These are phyloP conservation scores for Sinocyclocheilus anshuiensis DNA, from an alignment of 2,113 vertebrate species.

Conservation along the genomic window DNA sequence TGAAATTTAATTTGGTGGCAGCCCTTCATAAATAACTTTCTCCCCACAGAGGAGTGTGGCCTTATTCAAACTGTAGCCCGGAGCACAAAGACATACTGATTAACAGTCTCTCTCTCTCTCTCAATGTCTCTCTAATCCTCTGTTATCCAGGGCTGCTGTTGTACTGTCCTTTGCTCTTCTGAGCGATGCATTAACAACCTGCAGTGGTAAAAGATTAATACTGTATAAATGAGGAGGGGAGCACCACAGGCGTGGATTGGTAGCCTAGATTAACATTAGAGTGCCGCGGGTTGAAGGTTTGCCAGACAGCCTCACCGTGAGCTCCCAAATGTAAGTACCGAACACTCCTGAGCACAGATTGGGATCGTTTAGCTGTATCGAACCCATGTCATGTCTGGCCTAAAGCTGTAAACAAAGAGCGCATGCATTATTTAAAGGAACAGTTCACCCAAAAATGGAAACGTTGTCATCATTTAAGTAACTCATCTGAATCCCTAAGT, in stretches of 20 bases:
- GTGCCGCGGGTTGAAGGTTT: slow-evolving; percentile 6
- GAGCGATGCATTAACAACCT: slow-evolving; percentile 44
- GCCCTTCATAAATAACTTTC: slow-evolving; percentile 55
- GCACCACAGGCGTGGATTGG: slow-evolving; percentile 23
- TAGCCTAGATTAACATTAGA: slow-evolving; percentile 41
- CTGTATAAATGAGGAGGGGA: slow-evolving; percentile 50
- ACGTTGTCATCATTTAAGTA: background rate
- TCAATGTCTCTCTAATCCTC: slow-evolving; percentile 32
- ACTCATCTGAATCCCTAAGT: background rate
- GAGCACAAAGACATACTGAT: slow-evolving; percentile 46
- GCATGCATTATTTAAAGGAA: background rate
- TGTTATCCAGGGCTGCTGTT: slow-evolving; percentile 47
- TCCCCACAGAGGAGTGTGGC: slow-evolving; percentile 27
- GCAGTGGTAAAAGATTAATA: slow-evolving; percentile 50
- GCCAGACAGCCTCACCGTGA: slow-evolving; percentile 2
- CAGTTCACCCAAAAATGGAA: background rate
- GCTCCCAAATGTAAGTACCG: slow-evolving; percentile 8
- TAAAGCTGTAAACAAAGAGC: background rate
- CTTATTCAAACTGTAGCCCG: slow-evolving; percentile 40
- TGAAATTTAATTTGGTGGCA: slow-evolving; percentile 58
- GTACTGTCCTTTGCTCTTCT: slow-evolving; percentile 40
- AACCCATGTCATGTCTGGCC: background rate
- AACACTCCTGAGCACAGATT: slow-evolving; percentile 15
- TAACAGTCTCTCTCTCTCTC: slow-evolving; percentile 30
- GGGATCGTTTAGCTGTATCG: background rate